These are phyloP conservation scores for Crotophaga sulcirostris DNA, from an alignment of 2,113 vertebrate genomes.

Conservation along the genomic window DNA sequence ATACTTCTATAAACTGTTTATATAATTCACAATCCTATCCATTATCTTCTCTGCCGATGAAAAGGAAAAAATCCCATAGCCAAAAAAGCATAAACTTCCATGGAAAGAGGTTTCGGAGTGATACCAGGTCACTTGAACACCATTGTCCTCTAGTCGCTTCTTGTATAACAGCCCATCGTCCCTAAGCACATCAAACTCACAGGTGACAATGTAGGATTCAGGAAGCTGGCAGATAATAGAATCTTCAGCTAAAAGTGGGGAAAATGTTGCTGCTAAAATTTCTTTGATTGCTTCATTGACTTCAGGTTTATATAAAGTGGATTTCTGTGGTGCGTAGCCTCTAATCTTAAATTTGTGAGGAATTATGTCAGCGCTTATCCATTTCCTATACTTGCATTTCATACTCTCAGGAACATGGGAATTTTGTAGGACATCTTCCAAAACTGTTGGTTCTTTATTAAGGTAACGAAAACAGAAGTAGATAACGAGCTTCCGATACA, in stretches of 20 bases:
- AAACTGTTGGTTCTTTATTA: conserved; percentile 58
- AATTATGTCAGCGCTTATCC: conserved; percentile 79
- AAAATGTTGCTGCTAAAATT: conserved; percentile 59
- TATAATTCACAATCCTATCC: conserved; percentile 67
- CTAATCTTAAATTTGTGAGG: conserved; percentile 73
- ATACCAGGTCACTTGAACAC: conserved; percentile 78
- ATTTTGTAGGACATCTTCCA: conserved; percentile 68
- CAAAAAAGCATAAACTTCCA: conserved; percentile 76
- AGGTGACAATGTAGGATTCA: conserved; percentile 79
- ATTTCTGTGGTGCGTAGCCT: not conserved
- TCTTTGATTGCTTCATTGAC: conserved; percentile 69
- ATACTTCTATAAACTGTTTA: conserved; percentile 69
- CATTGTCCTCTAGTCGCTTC: conserved; percentile 82
- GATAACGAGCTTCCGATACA: conserved; percentile 53
- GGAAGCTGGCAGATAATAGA: conserved; percentile 73
- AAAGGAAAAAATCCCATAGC: conserved; percentile 67
- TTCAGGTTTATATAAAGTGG: conserved; percentile 55
- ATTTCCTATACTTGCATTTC: conserved; percentile 72
- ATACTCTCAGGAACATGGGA: conserved; percentile 75
- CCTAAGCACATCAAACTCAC: conserved; percentile 84
- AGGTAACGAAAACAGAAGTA: conserved; percentile 77
- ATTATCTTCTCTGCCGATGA: conserved; percentile 65
- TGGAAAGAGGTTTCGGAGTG: conserved; percentile 82
- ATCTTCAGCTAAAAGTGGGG: conserved; percentile 81
- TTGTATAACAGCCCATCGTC: conserved; percentile 84